Evolutionary conservation across 1,140 invertebrate species (phyloP), one percentile per base, ranked within the genome.

Genomic region (silkworm (Bombyx mori)): DNA sequence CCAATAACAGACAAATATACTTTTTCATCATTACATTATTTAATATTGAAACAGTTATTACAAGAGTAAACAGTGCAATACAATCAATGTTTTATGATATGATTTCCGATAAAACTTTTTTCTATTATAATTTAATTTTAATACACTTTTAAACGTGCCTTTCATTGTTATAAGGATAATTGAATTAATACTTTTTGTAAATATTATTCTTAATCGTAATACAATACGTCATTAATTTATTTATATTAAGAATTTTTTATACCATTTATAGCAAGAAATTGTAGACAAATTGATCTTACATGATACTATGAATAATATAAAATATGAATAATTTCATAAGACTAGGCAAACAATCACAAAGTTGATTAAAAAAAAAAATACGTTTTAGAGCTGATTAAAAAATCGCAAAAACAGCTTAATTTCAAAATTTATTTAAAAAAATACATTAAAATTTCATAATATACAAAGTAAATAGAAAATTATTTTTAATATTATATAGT

Each of bases 291-390:
- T 35, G 2, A 35, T 35, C 26, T 35, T 51, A 51, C 26, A 51
- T 8, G 70, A 69, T 69, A 81, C 78, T 71, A 77, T 69, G 71
- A 75, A 74, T 82, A 82, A 86, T 83, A 83, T 78, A 84, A 86
- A 86, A 86, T 84, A 84, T 84, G 69, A 77, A 77, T 86, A 83
- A 80, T 82, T 86, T 81, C 80, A 84, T 86, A 86, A 7, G 56
- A 70, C 66, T 86, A 86, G 59, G 68, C 75, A 74, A 68, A 76
- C 57, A 64, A 83, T 86, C 80, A 86, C 79, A 84, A 81, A 84
- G 68, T 70, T 55, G 73, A 2, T 35, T 35, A 3, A 35, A 35
- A 35, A 35, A 35, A 35, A 35, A 35, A 35, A 35, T 35, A 80
- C 71, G 75, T 62, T 70, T 73, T 73, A 71, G 63, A 51, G 55